These are phyloP conservation scores for Acanthoscelides obtectus DNA, from an alignment of 2,888 invertebrate species.

Conservation along the genomic window DNA sequence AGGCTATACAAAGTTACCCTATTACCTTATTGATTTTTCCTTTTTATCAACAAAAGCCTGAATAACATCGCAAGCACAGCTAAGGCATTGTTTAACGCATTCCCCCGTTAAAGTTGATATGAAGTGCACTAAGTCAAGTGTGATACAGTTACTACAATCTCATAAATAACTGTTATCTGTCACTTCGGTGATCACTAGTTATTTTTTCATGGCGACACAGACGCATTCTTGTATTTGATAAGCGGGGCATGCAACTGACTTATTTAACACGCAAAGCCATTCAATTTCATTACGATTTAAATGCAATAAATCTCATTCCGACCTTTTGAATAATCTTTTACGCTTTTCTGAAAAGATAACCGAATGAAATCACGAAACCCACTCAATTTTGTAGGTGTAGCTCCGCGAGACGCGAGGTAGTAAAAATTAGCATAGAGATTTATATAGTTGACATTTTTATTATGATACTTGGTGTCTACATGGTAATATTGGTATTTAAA, in stretches of 20 bases:
- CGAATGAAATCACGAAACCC: not conserved
- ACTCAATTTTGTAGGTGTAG: not conserved
- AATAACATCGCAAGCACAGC: no score
- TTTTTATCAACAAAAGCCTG: no score
- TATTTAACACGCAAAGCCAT: not conserved
- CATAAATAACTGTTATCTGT: not conserved
- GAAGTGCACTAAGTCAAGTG: no score
- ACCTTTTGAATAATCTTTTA: not conserved
- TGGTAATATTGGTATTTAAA: not conserved
- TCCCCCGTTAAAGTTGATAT: no score
- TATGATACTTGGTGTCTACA: not conserved
- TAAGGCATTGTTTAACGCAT: no score
- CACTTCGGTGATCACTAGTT: not conserved
- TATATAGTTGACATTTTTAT: not conserved
- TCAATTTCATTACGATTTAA: not conserved
- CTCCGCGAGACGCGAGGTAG: not conserved
- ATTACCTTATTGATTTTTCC: no score
- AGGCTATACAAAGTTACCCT: no score
- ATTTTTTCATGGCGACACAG: not conserved
- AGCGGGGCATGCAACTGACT: not conserved
- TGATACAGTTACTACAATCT: not conserved
- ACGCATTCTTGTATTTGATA: not conserved
- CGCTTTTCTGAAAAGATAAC: not conserved
- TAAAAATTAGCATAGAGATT: not conserved
- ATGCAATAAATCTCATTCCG: not conserved